Evolutionary conservation across 2,888 invertebrate species (phyloP), one percentile per base, ranked within the genome.

Genomic region (Eilema depressum): DNA sequence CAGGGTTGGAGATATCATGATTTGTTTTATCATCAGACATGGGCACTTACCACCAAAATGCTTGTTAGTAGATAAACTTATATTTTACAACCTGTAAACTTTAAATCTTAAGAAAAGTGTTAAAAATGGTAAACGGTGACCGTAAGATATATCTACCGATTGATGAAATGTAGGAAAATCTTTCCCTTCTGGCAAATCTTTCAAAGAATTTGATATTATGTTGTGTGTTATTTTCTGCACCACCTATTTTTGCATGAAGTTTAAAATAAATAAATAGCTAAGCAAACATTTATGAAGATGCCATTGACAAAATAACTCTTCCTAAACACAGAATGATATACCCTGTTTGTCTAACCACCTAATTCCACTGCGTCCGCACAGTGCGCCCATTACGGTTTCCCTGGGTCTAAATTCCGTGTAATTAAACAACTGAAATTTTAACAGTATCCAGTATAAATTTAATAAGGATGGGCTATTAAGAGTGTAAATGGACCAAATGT

Each of bases 351-450:
- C 81, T 86, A 87, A 91, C 88, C 89, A 90, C 87, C 90, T 91
- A 91, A 92, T 92, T 93, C 85, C 77, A 83, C 85, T 80, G 80
- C 81, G 87, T 84, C 88, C 87, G 88, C 89, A 88, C 89, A 86
- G 83, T 83, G 86, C 73, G 80, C 83, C 89, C 88, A 90, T 93
- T 92, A 86, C 88, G 87, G 93, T 91, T 86, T 77, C 87, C 90
- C 90, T 84, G 88, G 87, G 86, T 91, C 91, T 89, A 89, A 93
- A 93, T 93, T 93, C 89, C 89, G 86, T 88, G 91, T 91, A 94
- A 94, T 95, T 94, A 93, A 94, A 94, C 94, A 91, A 92, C 91
- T 93, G 92, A 93, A 93, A 94, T 92, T 92, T 93, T 93, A 93
- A 93, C 93, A 89, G 91, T 89, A 71, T 90, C 91, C 91, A 88